phyloP scores from a whole-genome alignment of 92 coral and sea anemone species.

The Paragorgia papillata region DNA sequence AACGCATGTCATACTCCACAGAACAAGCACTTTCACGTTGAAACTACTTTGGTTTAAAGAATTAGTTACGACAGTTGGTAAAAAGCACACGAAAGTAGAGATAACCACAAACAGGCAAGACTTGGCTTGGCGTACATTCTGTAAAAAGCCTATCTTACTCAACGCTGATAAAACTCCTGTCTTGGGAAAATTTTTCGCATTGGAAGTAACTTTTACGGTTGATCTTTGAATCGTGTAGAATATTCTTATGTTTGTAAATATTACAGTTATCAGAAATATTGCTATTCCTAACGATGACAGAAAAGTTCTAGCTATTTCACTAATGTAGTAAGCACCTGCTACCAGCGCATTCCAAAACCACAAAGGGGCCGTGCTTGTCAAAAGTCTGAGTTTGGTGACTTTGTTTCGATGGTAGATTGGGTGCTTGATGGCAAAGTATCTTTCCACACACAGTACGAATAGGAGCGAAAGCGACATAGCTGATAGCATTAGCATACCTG shows the following conservation, averaged over 20 bases:
- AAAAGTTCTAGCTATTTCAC: background rate
- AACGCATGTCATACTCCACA: background rate
- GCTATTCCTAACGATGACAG: background rate
- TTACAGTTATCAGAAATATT: background rate
- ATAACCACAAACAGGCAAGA: background rate
- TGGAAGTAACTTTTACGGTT: background rate
- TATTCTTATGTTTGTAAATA: background rate
- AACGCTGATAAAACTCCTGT: no score
- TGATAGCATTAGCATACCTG: background rate
- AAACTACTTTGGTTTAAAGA: background rate
- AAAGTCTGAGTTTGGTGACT: background rate
- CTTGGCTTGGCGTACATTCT: background rate
- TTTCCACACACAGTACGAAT: background rate
- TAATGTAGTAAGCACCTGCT: background rate
- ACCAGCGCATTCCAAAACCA: background rate
- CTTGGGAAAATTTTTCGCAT: background rate
- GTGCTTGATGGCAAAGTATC: background rate
- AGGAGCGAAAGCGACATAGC: background rate
- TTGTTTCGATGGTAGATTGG: constrained; percentile 4
- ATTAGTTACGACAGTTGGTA: background rate
- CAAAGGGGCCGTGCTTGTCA: background rate
- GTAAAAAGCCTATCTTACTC: background rate
- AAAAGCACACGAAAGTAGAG: background rate
- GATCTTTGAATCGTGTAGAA: background rate
- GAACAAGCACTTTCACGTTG: background rate